Percentiles rank a stretch among this genome's conserved stretches.
phyloP scores from a whole-genome alignment of 2,797 vertebrate species.

The Schizopygopsis pylzovi region DNA sequence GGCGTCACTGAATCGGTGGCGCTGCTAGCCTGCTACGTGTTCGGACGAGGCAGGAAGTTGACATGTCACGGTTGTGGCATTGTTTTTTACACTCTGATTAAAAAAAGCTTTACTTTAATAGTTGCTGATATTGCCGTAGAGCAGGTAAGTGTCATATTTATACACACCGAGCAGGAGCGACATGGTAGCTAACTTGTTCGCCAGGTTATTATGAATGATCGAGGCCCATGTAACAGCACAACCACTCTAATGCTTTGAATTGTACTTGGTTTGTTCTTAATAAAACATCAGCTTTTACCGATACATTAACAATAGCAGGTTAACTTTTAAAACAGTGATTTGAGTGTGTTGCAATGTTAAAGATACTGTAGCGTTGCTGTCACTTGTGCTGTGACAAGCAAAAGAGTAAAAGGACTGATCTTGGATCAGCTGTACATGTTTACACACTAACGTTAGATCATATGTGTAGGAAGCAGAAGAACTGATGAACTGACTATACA shows the following conservation, averaged over 20 bases:
- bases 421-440: slow-evolving; percentile 13
- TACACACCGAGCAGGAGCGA: neutral
- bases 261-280: neutral
- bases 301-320: neutral
- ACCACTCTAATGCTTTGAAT: neutral
- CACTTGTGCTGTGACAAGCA: neutral
- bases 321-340: neutral
- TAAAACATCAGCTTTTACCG: neutral
- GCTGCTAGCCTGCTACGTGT: slow-evolving; percentile 19
- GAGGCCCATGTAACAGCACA: slow-evolving; percentile 10
- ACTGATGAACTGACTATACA: neutral
- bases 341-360: neutral
- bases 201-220: neutral
- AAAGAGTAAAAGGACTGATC: neutral
- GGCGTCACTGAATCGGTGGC: neutral
- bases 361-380: neutral
- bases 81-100: slow-evolving; percentile 14
- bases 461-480: neutral
- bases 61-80: slow-evolving; percentile 20
- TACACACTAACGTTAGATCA: neutral
- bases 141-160: slow-evolving; percentile 47
- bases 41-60: slow-evolving; percentile 35
- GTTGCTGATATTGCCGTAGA: neutral
- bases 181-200: neutral
- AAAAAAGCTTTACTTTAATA: neutral